phyloP scores from a whole-genome alignment of 1,140 invertebrate genomes.

The Drosophila sp. region DNA sequence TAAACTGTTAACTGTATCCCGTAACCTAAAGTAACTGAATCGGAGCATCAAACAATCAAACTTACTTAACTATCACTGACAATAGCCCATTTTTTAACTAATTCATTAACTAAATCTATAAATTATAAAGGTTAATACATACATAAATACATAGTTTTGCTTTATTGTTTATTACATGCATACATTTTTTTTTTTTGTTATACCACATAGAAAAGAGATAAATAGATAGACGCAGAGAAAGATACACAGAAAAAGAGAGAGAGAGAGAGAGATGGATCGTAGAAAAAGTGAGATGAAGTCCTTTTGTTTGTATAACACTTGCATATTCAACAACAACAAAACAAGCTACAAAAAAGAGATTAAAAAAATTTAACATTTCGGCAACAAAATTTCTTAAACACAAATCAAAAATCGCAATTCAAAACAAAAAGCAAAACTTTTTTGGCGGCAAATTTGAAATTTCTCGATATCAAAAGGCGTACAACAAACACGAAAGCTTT shows the following conservation, averaged over 20 bases:
- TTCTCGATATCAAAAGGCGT: slow-evolving; percentile 24
- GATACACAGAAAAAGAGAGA: background rate
- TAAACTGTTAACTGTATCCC: background rate
- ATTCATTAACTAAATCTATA: slow-evolving; percentile 39
- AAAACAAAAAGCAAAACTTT: slow-evolving; percentile 44
- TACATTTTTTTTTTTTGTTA: slow-evolving; percentile 43
- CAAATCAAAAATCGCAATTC: slow-evolving; percentile 16
- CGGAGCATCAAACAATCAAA: slow-evolving; percentile 81
- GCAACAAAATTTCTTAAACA: slow-evolving; percentile 45
- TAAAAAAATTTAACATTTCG: slow-evolving; percentile 73
- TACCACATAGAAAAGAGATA: slow-evolving; percentile 4
- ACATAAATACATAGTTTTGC: slow-evolving; percentile 28
- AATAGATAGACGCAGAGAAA: background rate
- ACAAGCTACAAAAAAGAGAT: slow-evolving; percentile 31
- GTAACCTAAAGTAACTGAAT: slow-evolving; percentile 71
- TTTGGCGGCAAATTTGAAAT: slow-evolving; percentile 42
- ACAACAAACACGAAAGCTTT: slow-evolving; percentile 7
- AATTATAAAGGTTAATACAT: slow-evolving; percentile 31
- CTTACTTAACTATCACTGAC: slow-evolving; percentile 49
- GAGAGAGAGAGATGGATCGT: background rate
- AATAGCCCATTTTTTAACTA: slow-evolving; percentile 68
- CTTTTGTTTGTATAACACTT: slow-evolving; percentile 74
- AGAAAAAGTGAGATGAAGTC: slow-evolving; percentile 20
- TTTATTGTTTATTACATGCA: slow-evolving; percentile 22
- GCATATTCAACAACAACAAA: slow-evolving; percentile 40